Evolutionary conservation across 2,888 invertebrate genomes (phyloP).

Genomic region (Lamproptera curius): DNA sequence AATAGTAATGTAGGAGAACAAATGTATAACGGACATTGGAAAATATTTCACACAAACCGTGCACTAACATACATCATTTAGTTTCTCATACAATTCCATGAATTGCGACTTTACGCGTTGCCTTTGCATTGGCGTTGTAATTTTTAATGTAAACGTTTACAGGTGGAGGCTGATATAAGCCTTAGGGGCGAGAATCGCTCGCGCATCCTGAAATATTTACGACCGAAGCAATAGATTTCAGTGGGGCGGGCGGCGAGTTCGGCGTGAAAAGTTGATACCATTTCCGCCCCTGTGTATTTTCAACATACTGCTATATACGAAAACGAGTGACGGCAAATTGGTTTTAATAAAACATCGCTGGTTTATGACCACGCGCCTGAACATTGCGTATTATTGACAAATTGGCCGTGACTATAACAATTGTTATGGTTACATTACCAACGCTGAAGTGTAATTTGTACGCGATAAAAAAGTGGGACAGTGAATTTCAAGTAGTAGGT

Average conservation of each 20-base stretch:
- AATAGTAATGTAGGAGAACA: too few relatives aligned
- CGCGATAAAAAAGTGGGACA: too few relatives aligned
- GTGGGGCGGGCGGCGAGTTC: slow-evolving; percentile 29
- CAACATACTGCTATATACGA: slow-evolving; percentile 9
- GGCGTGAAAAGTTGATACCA: slow-evolving; percentile 48
- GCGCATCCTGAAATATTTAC: slow-evolving; percentile 51
- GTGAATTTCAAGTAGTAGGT: too few relatives aligned
- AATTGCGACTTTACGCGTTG: too few relatives aligned
- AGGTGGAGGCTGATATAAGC: not conserved
- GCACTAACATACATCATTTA: too few relatives aligned
- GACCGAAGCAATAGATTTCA: slow-evolving; percentile 40
- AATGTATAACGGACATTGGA: too few relatives aligned
- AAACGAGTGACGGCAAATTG: slow-evolving; percentile 31
- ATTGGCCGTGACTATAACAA: not conserved
- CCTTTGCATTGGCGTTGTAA: too few relatives aligned
- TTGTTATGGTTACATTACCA: too few relatives aligned
- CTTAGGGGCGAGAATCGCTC: slow-evolving; percentile 25
- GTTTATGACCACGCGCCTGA: slow-evolving; percentile 24
- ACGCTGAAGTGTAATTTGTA: too few relatives aligned
- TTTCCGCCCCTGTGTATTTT: slow-evolving; percentile 33
- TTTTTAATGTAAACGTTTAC: too few relatives aligned
- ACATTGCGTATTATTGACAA: slow-evolving; percentile 10
- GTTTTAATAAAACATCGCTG: slow-evolving; percentile 44
- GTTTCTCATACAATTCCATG: too few relatives aligned
- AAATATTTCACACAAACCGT: too few relatives aligned